Evolutionary conservation across 2,888 invertebrate genomes (phyloP).

Genomic region (Drosophila colorata): DNA sequence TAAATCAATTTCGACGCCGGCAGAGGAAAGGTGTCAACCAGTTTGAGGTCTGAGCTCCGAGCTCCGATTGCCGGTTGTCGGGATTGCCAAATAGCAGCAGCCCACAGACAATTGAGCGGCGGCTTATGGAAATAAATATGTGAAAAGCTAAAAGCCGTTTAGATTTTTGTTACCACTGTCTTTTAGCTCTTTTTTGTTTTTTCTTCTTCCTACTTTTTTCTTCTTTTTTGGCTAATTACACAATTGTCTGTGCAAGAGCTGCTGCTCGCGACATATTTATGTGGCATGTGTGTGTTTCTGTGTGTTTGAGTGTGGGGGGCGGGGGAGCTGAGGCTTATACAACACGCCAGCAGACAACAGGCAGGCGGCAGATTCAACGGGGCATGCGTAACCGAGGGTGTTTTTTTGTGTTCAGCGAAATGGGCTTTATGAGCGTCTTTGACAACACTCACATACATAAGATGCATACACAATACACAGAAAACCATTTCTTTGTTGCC

Average conservation of each 20-base stretch:
- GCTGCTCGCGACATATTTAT: constrained; percentile 53
- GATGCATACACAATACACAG: no score
- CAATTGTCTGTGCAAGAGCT: constrained; percentile 69
- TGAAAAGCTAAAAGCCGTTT: constrained; percentile 51
- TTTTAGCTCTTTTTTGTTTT: constrained; percentile 5
- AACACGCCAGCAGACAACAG: constrained; percentile 36
- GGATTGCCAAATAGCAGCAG: constrained; percentile 44
- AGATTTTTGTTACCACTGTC: constrained; percentile 53
- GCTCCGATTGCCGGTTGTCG: constrained; percentile 20
- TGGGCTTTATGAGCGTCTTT: constrained; percentile 41
- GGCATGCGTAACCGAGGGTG: constrained; percentile 72
- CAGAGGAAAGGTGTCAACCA: constrained; percentile 52
- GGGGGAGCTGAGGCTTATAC: constrained; percentile 60
- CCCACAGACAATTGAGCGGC: constrained; percentile 36
- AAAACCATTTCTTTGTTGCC: constrained; percentile 6
- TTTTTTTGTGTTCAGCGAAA: constrained; percentile 54
- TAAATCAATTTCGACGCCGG: constrained; percentile 64
- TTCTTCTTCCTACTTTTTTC: constrained; percentile 4
- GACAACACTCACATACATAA: constrained; percentile 10
- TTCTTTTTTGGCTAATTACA: constrained; percentile 71
- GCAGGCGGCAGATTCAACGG: constrained; percentile 36
- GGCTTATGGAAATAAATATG: constrained; percentile 54
- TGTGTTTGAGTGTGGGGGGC: constrained; percentile 4
- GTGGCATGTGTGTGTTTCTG: constrained; percentile 33
- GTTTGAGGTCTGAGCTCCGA: constrained; percentile 24